Conservation (phyloP, 2,797 vertebrate species). For the Pterois miles region DNA sequence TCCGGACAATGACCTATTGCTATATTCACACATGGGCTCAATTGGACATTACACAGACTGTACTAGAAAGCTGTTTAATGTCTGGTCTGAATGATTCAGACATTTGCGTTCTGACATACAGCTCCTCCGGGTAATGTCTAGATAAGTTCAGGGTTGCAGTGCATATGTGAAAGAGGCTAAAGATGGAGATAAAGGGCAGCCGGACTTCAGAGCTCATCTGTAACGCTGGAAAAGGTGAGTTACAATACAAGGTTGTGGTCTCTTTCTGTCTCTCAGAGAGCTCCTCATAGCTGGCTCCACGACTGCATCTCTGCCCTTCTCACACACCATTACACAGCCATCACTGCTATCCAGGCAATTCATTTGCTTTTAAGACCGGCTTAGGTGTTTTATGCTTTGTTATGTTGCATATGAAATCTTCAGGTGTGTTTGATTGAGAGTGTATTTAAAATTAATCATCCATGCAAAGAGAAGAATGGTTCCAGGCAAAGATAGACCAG, state of each 20-base stretch:
- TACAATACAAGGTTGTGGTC: constrained; percentile 9
- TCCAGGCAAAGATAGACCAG: background rate
- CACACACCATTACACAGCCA: constrained; percentile 53
- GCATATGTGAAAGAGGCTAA: accelerated
- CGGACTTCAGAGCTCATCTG: constrained; percentile 15
- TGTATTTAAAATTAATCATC: constrained; percentile 45
- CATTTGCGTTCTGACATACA: background rate
- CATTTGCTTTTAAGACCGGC: constrained; percentile 28
- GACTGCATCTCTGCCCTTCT: constrained; percentile 16
- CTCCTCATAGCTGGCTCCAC: constrained; percentile 5
- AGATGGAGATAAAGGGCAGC: constrained; percentile 40
- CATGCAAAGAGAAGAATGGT: constrained; percentile 5
- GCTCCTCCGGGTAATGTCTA: background rate
- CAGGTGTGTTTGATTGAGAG: constrained; percentile 36
- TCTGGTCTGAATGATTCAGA: background rate
- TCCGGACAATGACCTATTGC: background rate
- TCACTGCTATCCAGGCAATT: constrained; percentile 21
- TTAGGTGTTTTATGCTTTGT: constrained; percentile 31
- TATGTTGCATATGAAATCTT: constrained; percentile 47
- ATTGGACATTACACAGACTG: background rate
- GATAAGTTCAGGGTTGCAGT: background rate
- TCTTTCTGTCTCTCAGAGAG: background rate
- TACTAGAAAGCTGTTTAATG: background rate
- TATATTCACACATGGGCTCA: background rate
- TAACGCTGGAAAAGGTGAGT: constrained; percentile 34